phyloP scores from a whole-genome alignment of 2,888 invertebrate species.

The Melieria picta region DNA sequence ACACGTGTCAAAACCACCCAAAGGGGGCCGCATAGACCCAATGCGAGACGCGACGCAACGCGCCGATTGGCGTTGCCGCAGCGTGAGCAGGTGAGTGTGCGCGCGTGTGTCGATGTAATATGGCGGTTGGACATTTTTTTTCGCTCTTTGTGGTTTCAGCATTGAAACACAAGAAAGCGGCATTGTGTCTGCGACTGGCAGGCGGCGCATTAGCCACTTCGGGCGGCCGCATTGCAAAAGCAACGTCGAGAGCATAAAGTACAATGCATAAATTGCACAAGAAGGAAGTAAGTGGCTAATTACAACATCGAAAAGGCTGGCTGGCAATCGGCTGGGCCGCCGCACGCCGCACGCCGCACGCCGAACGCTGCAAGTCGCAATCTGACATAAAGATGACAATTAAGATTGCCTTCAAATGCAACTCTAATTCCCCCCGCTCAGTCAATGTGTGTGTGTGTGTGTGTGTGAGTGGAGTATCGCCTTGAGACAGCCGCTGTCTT shows the following conservation, averaged over 20 bases:
- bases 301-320: conserved; percentile 30
- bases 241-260: conserved; percentile 9
- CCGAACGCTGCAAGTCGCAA: background rate
- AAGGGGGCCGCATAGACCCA: conserved; percentile 18
- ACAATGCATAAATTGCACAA: conserved; percentile 12
- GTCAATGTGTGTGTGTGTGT: too few species aligned
- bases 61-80: background rate
- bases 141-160: background rate
- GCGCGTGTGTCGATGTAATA: conserved; percentile 22
- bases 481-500: too few species aligned
- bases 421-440: too few species aligned
- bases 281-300: conserved; percentile 34
- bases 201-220: conserved; percentile 28
- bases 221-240: conserved; percentile 21
- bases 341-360: background rate
- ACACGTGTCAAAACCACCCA: conserved; percentile 43
- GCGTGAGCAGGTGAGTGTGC: background rate
- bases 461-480: too few species aligned
- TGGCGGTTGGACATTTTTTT: conserved; percentile 27
- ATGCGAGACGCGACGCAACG: background rate
- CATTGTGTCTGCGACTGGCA: background rate
- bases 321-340: background rate
- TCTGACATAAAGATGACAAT: conserved; percentile 21
- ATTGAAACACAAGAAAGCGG: too few species aligned
- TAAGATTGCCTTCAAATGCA: conserved; percentile 1